These are phyloP conservation scores for Botia kubotai DNA, from an alignment of 2,797 vertebrate genomes.

Conservation along the genomic window DNA sequence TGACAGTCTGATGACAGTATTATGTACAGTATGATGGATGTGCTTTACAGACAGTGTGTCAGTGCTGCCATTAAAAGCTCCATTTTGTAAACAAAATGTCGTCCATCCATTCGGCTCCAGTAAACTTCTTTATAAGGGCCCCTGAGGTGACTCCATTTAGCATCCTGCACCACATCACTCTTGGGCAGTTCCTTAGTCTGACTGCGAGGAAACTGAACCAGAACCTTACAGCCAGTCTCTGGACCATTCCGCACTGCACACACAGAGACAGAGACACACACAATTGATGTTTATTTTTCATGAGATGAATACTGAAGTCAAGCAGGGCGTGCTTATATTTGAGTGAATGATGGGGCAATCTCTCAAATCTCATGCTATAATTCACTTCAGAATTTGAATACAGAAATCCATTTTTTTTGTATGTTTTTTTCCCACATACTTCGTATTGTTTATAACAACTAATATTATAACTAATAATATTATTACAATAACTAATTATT, in stretches of 20 bases:
- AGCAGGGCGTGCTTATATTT: background rate
- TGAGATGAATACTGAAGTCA: background rate
- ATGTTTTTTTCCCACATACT: no score
- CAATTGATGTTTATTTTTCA: no score
- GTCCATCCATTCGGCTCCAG: slow-evolving; percentile 97
- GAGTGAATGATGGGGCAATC: background rate
- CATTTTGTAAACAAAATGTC: slow-evolving; percentile 99
- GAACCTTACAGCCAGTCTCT: slow-evolving; percentile 71
- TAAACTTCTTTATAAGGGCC: slow-evolving; percentile 92
- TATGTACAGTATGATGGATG: background rate
- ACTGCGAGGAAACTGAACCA: slow-evolving; percentile 69
- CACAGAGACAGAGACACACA: background rate
- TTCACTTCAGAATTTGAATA: background rate
- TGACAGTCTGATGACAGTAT: background rate
- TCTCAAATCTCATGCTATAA: background rate
- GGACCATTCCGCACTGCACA: slow-evolving; percentile 56
- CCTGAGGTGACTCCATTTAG: slow-evolving; percentile 92
- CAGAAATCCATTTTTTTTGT: no score
- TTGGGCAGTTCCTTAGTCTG: slow-evolving; percentile 83
- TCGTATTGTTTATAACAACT: no score
- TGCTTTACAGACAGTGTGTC: slow-evolving; percentile 81
- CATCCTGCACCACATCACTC: slow-evolving; percentile 91
- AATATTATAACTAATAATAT: no score
- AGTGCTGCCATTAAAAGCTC: slow-evolving; percentile 97
- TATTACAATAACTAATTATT: no score